These are phyloP conservation scores for Orchesellides sinensis DNA, from an alignment of 2,888 invertebrate species.

Conservation along the genomic window DNA sequence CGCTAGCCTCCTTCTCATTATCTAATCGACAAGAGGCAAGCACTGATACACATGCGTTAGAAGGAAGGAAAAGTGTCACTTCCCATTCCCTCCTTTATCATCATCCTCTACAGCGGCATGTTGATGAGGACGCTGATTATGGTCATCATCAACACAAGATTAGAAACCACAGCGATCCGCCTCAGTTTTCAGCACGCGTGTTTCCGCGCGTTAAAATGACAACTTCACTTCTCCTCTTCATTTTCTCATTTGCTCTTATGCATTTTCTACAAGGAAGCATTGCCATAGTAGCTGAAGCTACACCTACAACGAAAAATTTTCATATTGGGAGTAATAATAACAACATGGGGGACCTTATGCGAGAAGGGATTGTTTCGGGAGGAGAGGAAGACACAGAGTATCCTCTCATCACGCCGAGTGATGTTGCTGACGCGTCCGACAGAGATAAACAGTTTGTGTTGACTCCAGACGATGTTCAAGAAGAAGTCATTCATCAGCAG, in stretches of 20 bases:
- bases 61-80: constrained; percentile 41
- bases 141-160: constrained; percentile 3
- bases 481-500: constrained; percentile 1
- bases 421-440: neutral
- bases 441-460: neutral
- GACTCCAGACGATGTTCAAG: constrained; percentile 47
- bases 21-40: constrained; percentile 1
- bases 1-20: constrained; percentile 23
- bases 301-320: constrained; percentile 30
- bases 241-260: neutral
- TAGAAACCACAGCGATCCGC: neutral
- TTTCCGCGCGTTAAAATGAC: constrained; percentile 41
- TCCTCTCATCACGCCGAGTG: constrained; percentile 13
- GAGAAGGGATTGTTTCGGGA: neutral
- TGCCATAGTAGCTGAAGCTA: constrained; percentile 7
- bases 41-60: neutral
- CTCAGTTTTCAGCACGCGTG: neutral
- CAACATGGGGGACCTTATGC: neutral
- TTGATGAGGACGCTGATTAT: neutral
- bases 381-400: constrained; percentile 29
- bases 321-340: too few species aligned
- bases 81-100: constrained; percentile 34
- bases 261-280: constrained; percentile 29
- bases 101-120: constrained; percentile 14
- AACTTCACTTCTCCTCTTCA: constrained; percentile 21